Conservation (phyloP, 1,140 invertebrate species). For the Cepaea nemoralis region DNA sequence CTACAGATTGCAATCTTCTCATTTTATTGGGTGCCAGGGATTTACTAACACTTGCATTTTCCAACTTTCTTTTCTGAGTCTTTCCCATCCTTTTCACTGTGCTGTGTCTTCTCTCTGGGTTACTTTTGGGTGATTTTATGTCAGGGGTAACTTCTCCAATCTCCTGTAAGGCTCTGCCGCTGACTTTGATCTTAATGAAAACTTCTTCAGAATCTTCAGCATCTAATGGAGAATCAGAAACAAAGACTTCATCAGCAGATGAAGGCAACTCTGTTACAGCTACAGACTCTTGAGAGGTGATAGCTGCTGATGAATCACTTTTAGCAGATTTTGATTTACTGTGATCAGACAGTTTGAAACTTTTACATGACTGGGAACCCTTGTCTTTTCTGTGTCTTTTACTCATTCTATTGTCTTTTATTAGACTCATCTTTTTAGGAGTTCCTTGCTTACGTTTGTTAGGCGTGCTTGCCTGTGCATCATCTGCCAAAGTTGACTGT, state of each 20-base stretch:
- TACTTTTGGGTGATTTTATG: constrained; percentile 25
- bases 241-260: background rate
- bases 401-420: background rate
- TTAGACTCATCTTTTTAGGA: constrained; percentile 1
- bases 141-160: constrained; percentile 31
- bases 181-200: background rate
- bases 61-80: background rate
- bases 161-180: background rate
- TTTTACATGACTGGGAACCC: background rate
- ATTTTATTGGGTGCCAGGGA: background rate
- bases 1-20: background rate
- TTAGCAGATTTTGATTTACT: background rate
- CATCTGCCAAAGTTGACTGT: constrained; percentile 23
- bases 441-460: constrained; percentile 23
- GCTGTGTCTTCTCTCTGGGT: constrained; percentile 12
- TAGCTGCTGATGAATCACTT: background rate
- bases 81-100: constrained; percentile 9
- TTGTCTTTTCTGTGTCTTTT: background rate
- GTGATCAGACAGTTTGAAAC: background rate
- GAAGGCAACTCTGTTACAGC: background rate
- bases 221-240: background rate
- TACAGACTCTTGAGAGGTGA: background rate
- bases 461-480: background rate
- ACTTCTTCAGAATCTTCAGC: constrained; percentile 4
- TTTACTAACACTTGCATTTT: background rate